These are phyloP conservation scores for Notarius quadriscutis DNA, from an alignment of 2,113 vertebrate genomes.

Conservation along the genomic window DNA sequence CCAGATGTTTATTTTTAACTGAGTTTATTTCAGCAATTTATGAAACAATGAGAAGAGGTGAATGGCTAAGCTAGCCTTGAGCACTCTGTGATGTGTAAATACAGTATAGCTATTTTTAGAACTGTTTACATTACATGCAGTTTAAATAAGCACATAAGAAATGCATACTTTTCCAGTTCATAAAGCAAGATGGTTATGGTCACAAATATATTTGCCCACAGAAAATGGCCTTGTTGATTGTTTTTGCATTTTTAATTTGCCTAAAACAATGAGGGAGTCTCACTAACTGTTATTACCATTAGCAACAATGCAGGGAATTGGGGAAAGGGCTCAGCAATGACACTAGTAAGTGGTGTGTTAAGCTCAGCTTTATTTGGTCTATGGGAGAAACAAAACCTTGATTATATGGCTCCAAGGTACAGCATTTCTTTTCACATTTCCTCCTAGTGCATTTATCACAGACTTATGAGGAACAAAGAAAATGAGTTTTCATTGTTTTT, in stretches of 20 bases:
- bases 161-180: neutral
- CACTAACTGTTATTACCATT: conserved; percentile 1
- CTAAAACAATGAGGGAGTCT: neutral
- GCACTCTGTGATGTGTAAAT: neutral
- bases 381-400: conserved; percentile 18
- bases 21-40: conserved; percentile 3
- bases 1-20: neutral
- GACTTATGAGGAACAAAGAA: conserved; percentile 11
- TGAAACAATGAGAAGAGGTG: neutral
- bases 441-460: conserved; percentile 23
- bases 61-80: conserved; percentile 19
- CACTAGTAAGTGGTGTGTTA: neutral
- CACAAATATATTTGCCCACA: conserved; percentile 5
- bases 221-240: neutral
- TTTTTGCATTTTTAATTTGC: neutral
- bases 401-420: neutral
- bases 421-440: conserved; percentile 8
- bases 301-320: neutral
- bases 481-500: conserved; percentile 8
- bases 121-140: neutral
- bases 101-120: neutral
- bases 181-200: neutral
- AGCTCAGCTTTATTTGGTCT: conserved; percentile 1
- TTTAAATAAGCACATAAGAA: neutral
- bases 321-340: neutral